Evolutionary conservation across 2,888 invertebrate genomes (phyloP).

Genomic region (Brachyptera putata): DNA sequence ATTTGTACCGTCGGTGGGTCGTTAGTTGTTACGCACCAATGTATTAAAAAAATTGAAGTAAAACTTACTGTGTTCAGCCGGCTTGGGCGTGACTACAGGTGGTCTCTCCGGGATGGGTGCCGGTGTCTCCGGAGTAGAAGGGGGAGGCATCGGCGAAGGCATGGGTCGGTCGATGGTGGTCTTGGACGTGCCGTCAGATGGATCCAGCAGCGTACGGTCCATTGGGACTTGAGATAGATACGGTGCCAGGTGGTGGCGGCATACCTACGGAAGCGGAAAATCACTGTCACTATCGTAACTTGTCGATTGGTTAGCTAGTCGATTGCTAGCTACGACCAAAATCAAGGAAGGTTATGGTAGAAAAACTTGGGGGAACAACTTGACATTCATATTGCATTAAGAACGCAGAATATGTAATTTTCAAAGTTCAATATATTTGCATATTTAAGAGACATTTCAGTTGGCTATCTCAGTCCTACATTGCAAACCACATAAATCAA

Average conservation of each 20-base stretch:
- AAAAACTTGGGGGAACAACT: no score
- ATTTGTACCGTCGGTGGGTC: no score
- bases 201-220: slow-evolving; percentile 68
- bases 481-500: no score
- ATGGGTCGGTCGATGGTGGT: slow-evolving; percentile 43
- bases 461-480: no score
- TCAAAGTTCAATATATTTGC: no score
- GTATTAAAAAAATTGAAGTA: no score
- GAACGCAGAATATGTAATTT: no score
- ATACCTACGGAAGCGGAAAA: slow-evolving; percentile 55
- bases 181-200: slow-evolving; percentile 49
- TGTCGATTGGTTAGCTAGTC: background rate
- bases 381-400: no score
- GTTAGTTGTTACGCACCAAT: no score
- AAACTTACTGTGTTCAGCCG: slow-evolving; percentile 36
- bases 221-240: slow-evolving; percentile 69
- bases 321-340: background rate
- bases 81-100: slow-evolving; percentile 53
- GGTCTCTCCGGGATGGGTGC: slow-evolving; percentile 44
- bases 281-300: background rate
- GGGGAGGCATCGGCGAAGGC: slow-evolving; percentile 56
- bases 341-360: no score
- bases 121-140: slow-evolving; percentile 39
- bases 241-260: slow-evolving; percentile 71
- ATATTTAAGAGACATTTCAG: no score